Evolutionary conservation across 2,113 vertebrate species (phyloP).

Genomic region (Chloropsis hardwickii): DNA sequence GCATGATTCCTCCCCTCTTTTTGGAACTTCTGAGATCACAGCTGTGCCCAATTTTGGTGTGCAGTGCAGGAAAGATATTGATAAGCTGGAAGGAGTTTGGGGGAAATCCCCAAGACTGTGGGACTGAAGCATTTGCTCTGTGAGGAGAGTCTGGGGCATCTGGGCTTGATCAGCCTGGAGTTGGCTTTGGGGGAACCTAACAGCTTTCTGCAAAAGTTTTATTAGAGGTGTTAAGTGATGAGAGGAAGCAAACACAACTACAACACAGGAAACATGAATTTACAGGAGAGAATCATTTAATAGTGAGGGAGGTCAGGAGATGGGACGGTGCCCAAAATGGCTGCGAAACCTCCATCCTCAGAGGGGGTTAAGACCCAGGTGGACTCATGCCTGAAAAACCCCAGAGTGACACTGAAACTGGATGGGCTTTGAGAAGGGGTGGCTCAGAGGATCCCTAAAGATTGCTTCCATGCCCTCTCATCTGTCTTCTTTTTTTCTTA

Average conservation of each 20-base stretch:
- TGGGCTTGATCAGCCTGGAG: not conserved
- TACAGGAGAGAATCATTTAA: not conserved
- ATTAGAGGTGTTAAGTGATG: not conserved
- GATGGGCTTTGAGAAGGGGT: not conserved
- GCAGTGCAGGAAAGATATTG: not conserved
- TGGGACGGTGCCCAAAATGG: not conserved
- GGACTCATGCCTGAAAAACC: not conserved
- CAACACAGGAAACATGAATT: fast-evolving
- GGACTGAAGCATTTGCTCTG: fast-evolving
- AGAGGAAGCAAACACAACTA: not conserved
- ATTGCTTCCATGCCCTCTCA: not conserved
- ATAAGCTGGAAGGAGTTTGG: not conserved
- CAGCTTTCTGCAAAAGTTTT: not conserved
- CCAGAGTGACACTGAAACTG: not conserved
- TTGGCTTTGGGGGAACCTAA: not conserved
- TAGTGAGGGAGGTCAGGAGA: not conserved
- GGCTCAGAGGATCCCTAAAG: not conserved
- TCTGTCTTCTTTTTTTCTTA: not conserved
- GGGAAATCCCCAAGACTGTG: not conserved
- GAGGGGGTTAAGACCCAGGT: not conserved
- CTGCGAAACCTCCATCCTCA: not conserved
- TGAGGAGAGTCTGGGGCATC: not conserved
- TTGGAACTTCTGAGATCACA: not conserved
- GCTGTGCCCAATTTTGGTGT: not conserved
- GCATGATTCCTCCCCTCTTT: not conserved